Evolutionary conservation across 1,140 invertebrate species (phyloP).

Genomic region (Drosophila novamexicana): DNA sequence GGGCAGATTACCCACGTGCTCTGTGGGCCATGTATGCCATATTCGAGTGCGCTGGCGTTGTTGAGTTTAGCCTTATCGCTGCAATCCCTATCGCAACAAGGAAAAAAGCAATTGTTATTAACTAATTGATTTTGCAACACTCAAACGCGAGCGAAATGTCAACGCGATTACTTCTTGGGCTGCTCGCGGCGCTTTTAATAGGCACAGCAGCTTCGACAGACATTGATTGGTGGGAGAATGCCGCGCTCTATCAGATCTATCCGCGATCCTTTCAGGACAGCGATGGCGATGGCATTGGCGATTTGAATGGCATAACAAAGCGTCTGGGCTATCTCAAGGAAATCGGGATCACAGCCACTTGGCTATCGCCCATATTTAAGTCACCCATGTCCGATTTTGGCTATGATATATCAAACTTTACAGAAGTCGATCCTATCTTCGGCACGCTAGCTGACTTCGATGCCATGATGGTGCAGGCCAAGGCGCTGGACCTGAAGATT

Average conservation of each 20-base stretch:
- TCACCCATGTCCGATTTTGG: conserved; percentile 89
- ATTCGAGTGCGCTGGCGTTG: not conserved
- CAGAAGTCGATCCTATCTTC: conserved; percentile 89
- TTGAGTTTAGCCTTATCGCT: conserved; percentile 50
- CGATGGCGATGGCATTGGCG: conserved; percentile 91
- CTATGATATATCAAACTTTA: conserved; percentile 89
- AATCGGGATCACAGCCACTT: conserved; percentile 86
- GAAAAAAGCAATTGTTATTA: conserved; percentile 58
- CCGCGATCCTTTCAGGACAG: conserved; percentile 92
- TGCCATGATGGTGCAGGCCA: conserved; percentile 86
- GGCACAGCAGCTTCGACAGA: conserved; percentile 15
- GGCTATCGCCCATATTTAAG: conserved; percentile 90
- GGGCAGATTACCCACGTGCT: conserved; percentile 17
- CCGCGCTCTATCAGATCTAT: conserved; percentile 91
- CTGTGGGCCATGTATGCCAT: not conserved
- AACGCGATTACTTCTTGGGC: conserved; percentile 58
- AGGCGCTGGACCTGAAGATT: conserved; percentile 79
- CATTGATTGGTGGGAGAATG: conserved; percentile 90
- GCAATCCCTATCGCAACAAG: conserved; percentile 56
- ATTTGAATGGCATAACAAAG: conserved; percentile 87
- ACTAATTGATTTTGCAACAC: conserved; percentile 61
- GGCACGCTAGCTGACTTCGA: conserved; percentile 91
- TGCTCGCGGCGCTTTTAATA: conserved; percentile 16
- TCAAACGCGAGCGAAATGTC: conserved; percentile 72
- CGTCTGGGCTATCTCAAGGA: conserved; percentile 86